Evolutionary conservation across 2,113 vertebrate species (phyloP), one percentile per base, ranked within the genome.

Genomic region (Cyanoramphus novaezelandiae): DNA sequence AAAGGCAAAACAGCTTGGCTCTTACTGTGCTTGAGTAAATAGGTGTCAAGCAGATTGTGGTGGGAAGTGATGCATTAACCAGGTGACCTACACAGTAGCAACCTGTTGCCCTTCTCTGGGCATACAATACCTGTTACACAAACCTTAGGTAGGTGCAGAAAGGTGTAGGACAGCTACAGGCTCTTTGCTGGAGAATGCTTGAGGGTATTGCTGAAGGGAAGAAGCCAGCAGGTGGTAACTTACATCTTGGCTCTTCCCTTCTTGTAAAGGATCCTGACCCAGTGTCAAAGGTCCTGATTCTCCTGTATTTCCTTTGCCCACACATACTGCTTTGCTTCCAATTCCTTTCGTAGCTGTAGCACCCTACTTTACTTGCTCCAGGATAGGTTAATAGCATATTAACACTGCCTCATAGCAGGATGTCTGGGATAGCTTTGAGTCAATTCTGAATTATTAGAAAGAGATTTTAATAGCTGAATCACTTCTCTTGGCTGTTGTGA

Each of bases 1-100:
- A 53, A 43, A 41, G 71, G 24, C 43, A 39, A 28, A 90, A 70
- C 82, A 93, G 95, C 87, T 83, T 35, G 49, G 91, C 35, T 86
- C 69, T 75, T 44, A 3, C 62, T 37, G 83, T 62, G 92, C 83
- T 88, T 13, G 24, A 91, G 69, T 31, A 25, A 94, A 57, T 49
- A 37, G 35, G 75, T 18, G 65, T 89, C 28, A n/a, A 75, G 82
- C 91, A 95, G 90, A 53, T 72, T 84, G 93, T 1, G 17, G 70
- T 83, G 78, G 92, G 89, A 64, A 82, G 82, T 10, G 23, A 85
- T n/a, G 28, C 4, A 1, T n/a, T 52, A 57, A 35, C 59, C 84
- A 60, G 81, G 93, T 94, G 93, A 93, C 55, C 82, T 35, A 23
- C 2, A 5, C 52, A 2, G 70, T 14, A 52, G 49, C 81, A 81